phyloP scores from a whole-genome alignment of 2,113 vertebrate species.

The Rhea americana region DNA sequence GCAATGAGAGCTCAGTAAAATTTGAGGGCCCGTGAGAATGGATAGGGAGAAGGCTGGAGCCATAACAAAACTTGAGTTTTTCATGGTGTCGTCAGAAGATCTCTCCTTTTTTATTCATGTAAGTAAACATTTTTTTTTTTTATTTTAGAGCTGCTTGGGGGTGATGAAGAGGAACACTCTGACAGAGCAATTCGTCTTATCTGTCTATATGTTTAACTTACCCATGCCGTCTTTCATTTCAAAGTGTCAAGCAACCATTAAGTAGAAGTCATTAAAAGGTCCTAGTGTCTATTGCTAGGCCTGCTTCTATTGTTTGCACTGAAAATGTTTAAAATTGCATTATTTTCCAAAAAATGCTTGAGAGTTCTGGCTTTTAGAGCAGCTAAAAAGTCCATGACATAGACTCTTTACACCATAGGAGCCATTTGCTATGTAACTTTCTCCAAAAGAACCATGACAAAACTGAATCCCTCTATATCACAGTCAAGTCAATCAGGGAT shows the following conservation, averaged over 20 bases:
- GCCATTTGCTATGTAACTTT: not conserved
- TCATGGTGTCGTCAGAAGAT: not conserved
- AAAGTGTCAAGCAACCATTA: slow-evolving; percentile 37
- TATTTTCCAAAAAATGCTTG: not conserved
- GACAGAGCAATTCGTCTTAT: slow-evolving; percentile 48
- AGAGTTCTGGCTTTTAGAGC: not conserved
- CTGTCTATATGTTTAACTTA: slow-evolving; percentile 49
- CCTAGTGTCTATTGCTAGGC: not conserved
- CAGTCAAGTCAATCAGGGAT: not conserved
- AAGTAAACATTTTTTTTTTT: slow-evolving; percentile 17
- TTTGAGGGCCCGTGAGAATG: not conserved
- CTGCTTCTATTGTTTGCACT: not conserved
- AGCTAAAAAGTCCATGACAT: not conserved
- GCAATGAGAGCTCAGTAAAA: not conserved
- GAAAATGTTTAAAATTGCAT: not conserved
- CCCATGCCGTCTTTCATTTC: slow-evolving; percentile 30
- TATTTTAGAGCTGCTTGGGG: slow-evolving; percentile 15
- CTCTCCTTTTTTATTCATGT: not conserved
- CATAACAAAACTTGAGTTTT: slow-evolving; percentile 10
- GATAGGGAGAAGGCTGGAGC: slow-evolving; percentile 4
- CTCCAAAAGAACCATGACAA: not conserved
- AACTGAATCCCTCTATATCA: slow-evolving; percentile 11
- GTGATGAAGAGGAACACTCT: slow-evolving; percentile 35
- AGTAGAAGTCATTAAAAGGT: slow-evolving; percentile 10
- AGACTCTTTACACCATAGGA: fast-evolving